Percentiles rank a stretch among this genome's conserved stretches.
Conservation (phyloP, 1,140 invertebrate species). For the Aphaenogaster ashmeadi region DNA sequence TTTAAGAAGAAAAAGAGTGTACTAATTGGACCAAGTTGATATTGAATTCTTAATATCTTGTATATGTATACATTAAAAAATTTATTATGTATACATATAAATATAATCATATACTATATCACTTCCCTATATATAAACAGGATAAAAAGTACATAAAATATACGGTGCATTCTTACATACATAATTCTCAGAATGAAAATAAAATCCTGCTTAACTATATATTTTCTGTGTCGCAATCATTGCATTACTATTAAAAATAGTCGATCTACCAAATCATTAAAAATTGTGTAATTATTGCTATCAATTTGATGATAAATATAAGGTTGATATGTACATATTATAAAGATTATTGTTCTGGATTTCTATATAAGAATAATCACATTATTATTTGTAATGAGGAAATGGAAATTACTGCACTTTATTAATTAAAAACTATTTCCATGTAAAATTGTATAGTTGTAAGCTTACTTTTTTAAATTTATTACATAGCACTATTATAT, state of each 20-base stretch:
- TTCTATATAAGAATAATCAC: slow-evolving; percentile 23
- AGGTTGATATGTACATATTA: slow-evolving; percentile 30
- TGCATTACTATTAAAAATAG: slow-evolving; percentile 19
- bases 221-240: slow-evolving; percentile 12
- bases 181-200: slow-evolving; percentile 35
- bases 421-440: slow-evolving; percentile 7
- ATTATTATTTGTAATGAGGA: slow-evolving; percentile 13
- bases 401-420: background rate
- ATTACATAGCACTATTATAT: slow-evolving; percentile 20
- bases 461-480: slow-evolving; percentile 14
- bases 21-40: background rate
- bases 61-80: slow-evolving; percentile 6
- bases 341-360: slow-evolving; percentile 5
- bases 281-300: slow-evolving; percentile 25
- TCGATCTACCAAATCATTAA: slow-evolving; percentile 31
- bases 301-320: slow-evolving; percentile 23
- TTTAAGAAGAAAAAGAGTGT: background rate
- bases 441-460: slow-evolving; percentile 21
- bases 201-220: slow-evolving; percentile 35
- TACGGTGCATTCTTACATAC: slow-evolving; percentile 6
- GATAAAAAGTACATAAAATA: slow-evolving; percentile 28
- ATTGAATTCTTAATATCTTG: background rate
- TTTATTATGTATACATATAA: slow-evolving; percentile 17
- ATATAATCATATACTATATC: slow-evolving; percentile 20
- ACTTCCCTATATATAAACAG: slow-evolving; percentile 32